Percentiles rank a stretch among this genome's conserved stretches.
Conservation (phyloP, 2,797 vertebrate genomes). For the Chaunax sp. region DNA sequence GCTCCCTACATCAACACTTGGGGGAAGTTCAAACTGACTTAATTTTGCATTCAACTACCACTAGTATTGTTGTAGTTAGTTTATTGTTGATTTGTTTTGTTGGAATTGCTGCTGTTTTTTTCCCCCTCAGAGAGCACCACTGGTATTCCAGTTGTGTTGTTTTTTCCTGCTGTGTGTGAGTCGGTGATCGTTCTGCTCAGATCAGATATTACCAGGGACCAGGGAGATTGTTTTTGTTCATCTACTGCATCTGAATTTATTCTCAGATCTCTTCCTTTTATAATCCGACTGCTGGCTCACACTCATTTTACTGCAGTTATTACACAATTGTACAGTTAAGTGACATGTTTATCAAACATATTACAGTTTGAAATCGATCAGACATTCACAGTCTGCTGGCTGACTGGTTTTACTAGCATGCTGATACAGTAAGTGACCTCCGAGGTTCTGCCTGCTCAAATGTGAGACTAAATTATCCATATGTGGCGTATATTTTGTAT, state of each 20-base stretch:
- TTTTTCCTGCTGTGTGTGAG: slow-evolving; percentile 47
- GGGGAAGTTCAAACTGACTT: slow-evolving; percentile 35
- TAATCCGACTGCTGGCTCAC: slow-evolving; percentile 46
- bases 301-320: slow-evolving; percentile 39
- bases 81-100: slow-evolving; percentile 42
- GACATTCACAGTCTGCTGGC: slow-evolving; percentile 9
- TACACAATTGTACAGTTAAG: slow-evolving; percentile 51
- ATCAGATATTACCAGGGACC: slow-evolving; percentile 61
- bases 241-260: slow-evolving; percentile 39
- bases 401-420: slow-evolving; percentile 35
- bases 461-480: slow-evolving; percentile 41
- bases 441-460: slow-evolving; percentile 25
- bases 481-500: slow-evolving; percentile 24
- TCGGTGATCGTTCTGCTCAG: slow-evolving; percentile 34
- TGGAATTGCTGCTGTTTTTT: slow-evolving; percentile 72
- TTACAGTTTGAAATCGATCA: slow-evolving; percentile 30
- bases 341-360: slow-evolving; percentile 28
- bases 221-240: slow-evolving; percentile 25
- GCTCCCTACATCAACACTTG: slow-evolving; percentile 8
- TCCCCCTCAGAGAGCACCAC: slow-evolving; percentile 69
- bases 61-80: slow-evolving; percentile 51
- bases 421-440: slow-evolving; percentile 27
- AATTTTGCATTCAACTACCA: slow-evolving; percentile 45
- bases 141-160: slow-evolving; percentile 54
- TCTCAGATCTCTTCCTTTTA: slow-evolving; percentile 31